phyloP scores from a whole-genome alignment of 2,888 invertebrate genomes.

The Caenorhabditis panamensis region DNA sequence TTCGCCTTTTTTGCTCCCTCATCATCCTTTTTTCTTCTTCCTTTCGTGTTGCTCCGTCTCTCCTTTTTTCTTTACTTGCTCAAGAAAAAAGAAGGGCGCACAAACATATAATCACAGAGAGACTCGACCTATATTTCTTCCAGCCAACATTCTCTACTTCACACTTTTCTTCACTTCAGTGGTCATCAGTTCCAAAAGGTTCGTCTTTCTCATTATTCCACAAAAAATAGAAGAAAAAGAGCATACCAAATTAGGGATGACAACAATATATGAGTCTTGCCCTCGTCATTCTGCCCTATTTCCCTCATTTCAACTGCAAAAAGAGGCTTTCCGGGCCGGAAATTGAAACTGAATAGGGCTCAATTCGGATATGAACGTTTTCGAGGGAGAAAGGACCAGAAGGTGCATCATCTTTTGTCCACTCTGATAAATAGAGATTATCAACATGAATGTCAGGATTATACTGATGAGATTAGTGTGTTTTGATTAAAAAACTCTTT shows the following conservation, averaged over 20 bases:
- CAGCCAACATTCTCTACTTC: constrained; percentile 16
- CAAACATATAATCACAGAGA: constrained; percentile 9
- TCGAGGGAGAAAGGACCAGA: not conserved
- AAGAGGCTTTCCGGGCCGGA: not conserved
- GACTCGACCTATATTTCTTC: not conserved
- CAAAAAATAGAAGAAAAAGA: no score
- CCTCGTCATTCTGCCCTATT: no score
- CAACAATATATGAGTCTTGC: not conserved
- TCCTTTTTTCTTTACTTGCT: not conserved
- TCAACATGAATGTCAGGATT: not conserved
- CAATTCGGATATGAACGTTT: not conserved
- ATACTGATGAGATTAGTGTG: not conserved
- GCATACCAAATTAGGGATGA: not conserved
- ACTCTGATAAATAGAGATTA: no score
- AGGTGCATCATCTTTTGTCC: not conserved
- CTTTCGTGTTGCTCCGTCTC: not conserved
- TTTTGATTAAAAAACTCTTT: not conserved
- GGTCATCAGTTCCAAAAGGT: constrained; percentile 15
- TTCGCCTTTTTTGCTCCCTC: constrained; percentile 23
- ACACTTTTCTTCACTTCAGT: not conserved
- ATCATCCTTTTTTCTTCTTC: constrained; percentile 11
- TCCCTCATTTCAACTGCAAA: not conserved
- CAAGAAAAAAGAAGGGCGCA: not conserved
- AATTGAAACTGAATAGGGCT: not conserved
- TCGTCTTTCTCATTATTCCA: not conserved